Base-by-base conservation (phyloP, 2,888 invertebrate species). In the Subacronicta megacephala region DNA sequence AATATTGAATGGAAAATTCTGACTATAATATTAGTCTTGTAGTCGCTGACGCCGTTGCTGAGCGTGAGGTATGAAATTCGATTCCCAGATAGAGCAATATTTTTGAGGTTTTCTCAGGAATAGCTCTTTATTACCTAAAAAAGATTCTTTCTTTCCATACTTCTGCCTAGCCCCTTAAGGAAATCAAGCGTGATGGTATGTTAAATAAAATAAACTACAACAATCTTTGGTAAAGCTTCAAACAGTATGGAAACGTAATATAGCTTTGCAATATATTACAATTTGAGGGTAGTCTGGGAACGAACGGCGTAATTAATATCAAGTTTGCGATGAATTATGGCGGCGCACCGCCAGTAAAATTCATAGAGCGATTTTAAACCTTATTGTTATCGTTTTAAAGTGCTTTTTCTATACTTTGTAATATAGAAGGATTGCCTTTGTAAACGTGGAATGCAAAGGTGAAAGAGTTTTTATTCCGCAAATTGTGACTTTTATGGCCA, bases 221-320 rank as follows among this genome's bases (percentile, higher is more conserved):
- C 6, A 60, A 61, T 71, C 50, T 71, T 67, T 52, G 52, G 55
- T 41, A 45, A 37, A 4, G 38, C 57, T 53, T 49, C 41, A 45
- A 62, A 77, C 63, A 50, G 40, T 63, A 17, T 51, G 57, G 45
- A 52, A 63, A 69, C 51, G 52, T 71, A 58, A 65, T 76, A 70
- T 74, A 73, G 61, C 65, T 63, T 60, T 72, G 77, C 80, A 82
- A 86, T 88, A 86, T 87, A 88, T 87, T 82, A 85, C 80, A 89
- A 87, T 87, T 87, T 88, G 85, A 76, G 87, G 87, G 78, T 83
- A 85, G 81, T 85, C 86, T 73, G 79, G 70, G 75, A 81, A 76
- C 80, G 71, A 67, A 77, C 78, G 71, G 63, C 80, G 90, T 91
- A 92, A 92, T 92, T 92, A 92, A 91, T 92, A 92, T 88, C 88